Conservation (phyloP, 2,797 vertebrate species). For the Rhabdophis nuchalis region DNA sequence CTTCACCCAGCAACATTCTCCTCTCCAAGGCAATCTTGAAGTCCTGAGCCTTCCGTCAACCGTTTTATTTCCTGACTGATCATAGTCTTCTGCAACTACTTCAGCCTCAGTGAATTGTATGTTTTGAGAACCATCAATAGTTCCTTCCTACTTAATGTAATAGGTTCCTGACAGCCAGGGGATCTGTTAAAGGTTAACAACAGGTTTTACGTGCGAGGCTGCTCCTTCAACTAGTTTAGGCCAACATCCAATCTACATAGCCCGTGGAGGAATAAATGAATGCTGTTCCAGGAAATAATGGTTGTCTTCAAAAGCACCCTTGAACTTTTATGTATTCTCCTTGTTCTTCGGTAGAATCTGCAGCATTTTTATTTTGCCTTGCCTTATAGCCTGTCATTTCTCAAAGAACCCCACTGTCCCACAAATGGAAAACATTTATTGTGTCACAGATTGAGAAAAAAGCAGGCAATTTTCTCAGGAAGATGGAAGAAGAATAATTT, state of each 20-base stretch:
- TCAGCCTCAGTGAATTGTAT: background rate
- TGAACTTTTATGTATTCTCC: background rate
- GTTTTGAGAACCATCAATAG: background rate
- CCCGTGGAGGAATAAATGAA: background rate
- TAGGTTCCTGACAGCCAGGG: background rate
- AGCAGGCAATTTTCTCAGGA: background rate
- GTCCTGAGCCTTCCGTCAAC: background rate
- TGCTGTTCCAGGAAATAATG: background rate
- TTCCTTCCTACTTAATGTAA: slow-evolving; percentile 15
- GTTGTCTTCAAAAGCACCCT: background rate
- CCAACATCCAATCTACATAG: background rate
- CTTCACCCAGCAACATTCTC: background rate
- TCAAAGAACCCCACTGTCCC: slow-evolving; percentile 6
- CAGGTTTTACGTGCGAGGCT: background rate
- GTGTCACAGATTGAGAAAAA: background rate
- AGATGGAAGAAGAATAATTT: background rate
- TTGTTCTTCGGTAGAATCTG: background rate
- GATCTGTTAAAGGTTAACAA: background rate
- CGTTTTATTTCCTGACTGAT: background rate
- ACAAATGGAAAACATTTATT: slow-evolving; percentile 8
- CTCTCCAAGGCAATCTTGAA: slow-evolving; percentile 10
- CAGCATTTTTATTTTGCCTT: background rate
- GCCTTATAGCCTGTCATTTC: background rate
- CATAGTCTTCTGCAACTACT: background rate
- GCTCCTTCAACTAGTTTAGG: background rate